phyloP scores from a whole-genome alignment of 2,888 invertebrate genomes.

The Platycnemis pennipes region DNA sequence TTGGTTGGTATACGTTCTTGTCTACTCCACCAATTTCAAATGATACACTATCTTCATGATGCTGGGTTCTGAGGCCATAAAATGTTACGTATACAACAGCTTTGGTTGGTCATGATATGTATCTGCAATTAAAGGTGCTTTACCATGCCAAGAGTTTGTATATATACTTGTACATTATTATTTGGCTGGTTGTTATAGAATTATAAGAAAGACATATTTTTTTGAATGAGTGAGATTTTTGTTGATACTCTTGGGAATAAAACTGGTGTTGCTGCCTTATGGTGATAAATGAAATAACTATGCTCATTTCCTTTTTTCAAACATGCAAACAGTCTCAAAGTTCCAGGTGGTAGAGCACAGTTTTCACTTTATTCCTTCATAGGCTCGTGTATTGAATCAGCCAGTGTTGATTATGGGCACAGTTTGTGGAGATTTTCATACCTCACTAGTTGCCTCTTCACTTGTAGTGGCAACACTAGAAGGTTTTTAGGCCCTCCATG shows the following conservation, averaged over 20 bases:
- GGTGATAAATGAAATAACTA: background rate
- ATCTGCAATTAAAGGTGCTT: constrained; percentile 46
- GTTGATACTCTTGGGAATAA: constrained; percentile 44
- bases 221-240: constrained; percentile 53
- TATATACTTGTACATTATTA: constrained; percentile 44
- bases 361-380: background rate
- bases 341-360: background rate
- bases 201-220: constrained; percentile 50
- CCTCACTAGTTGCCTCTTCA: background rate
- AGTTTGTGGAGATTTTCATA: background rate
- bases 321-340: background rate
- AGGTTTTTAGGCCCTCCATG: background rate
- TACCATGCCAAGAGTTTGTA: constrained; percentile 64
- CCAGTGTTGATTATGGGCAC: background rate
- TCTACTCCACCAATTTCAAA: constrained; percentile 16
- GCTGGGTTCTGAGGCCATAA: background rate
- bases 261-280: constrained; percentile 31
- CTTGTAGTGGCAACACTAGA: background rate
- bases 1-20: constrained; percentile 10
- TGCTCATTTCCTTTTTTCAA: background rate
- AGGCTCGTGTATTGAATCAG: background rate
- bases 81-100: background rate
- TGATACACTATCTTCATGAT: background rate
- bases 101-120: constrained; percentile 26
- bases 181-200: constrained; percentile 58